Evolutionary conservation across 2,888 invertebrate species (phyloP).

Genomic region (Caenorhabditis panamensis): DNA sequence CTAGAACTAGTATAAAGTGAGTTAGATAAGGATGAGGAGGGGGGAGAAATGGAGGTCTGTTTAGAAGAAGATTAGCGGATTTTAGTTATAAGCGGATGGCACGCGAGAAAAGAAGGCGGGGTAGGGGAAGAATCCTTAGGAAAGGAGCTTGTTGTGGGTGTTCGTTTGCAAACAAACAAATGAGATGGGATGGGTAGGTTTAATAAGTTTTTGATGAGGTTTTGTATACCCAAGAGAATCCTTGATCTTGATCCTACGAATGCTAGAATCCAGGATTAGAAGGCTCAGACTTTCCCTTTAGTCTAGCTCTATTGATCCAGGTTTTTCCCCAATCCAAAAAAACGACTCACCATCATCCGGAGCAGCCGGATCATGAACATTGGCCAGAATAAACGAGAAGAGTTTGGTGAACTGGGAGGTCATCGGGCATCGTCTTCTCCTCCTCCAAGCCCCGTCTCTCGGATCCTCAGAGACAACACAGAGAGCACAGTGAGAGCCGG

Average conservation of each 20-base stretch:
- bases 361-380: constrained; percentile 79
- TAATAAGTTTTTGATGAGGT: constrained; percentile 6
- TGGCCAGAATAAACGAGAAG: constrained; percentile 80
- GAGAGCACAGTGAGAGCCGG: constrained; percentile 23
- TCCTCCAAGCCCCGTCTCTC: not conserved
- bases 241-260: too few species aligned
- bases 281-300: not conserved
- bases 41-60: not conserved
- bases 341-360: constrained; percentile 66
- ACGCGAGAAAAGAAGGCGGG: constrained; percentile 13
- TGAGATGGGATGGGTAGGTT: not conserved
- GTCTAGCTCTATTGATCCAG: too few species aligned
- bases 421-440: constrained; percentile 82
- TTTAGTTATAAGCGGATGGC: constrained; percentile 50
- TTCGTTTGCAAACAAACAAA: constrained; percentile 18
- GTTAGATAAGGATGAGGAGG: constrained; percentile 5
- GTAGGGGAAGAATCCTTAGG: not conserved
- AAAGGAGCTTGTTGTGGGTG: not conserved
- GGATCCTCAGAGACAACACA: not conserved
- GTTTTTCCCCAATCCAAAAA: not conserved
- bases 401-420: constrained; percentile 83
- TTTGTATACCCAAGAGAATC: too few species aligned
- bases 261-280: not conserved
- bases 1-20: constrained; percentile 36
- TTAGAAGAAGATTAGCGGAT: constrained; percentile 48